phyloP scores from a whole-genome alignment of 2,797 vertebrate species.

The Arrhamphus sclerolepis region DNA sequence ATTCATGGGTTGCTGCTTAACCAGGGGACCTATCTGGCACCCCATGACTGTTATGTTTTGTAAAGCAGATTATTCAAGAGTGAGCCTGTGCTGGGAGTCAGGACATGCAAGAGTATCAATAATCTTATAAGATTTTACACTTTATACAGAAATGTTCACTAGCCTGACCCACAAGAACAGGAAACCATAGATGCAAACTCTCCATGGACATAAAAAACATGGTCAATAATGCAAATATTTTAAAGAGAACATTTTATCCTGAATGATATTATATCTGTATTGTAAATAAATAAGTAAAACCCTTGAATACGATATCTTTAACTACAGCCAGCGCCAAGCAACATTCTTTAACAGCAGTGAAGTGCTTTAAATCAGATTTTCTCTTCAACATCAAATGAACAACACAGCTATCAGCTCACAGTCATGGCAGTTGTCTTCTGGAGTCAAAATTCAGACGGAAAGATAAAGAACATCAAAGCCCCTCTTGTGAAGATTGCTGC shows the following conservation, averaged over 20 bases:
- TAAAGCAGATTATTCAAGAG: too few species aligned
- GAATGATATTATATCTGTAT: neutral
- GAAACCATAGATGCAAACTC: too few species aligned
- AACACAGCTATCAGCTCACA: slow-evolving; percentile 20
- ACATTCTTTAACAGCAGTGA: slow-evolving; percentile 1
- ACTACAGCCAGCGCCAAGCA: neutral
- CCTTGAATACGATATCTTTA: neutral
- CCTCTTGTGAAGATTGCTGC: slow-evolving; percentile 39
- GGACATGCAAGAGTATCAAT: too few species aligned
- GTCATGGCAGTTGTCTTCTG: slow-evolving; percentile 31
- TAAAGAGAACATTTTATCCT: neutral
- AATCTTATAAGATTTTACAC: too few species aligned
- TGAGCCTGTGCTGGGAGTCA: too few species aligned
- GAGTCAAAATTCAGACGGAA: slow-evolving; percentile 39
- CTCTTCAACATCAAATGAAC: slow-evolving; percentile 31
- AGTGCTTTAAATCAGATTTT: slow-evolving; percentile 23
- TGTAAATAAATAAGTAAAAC: neutral
- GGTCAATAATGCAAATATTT: neutral
- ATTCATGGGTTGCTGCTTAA: too few species aligned
- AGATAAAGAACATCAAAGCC: slow-evolving; percentile 61
- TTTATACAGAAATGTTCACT: too few species aligned
- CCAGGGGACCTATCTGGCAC: too few species aligned
- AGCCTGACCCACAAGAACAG: too few species aligned
- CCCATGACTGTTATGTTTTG: too few species aligned
- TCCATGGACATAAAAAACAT: too few species aligned